Evolutionary conservation across 2,797 vertebrate species (phyloP), one percentile per base, ranked within the genome.

Genomic region (Urophycis tenuis): DNA sequence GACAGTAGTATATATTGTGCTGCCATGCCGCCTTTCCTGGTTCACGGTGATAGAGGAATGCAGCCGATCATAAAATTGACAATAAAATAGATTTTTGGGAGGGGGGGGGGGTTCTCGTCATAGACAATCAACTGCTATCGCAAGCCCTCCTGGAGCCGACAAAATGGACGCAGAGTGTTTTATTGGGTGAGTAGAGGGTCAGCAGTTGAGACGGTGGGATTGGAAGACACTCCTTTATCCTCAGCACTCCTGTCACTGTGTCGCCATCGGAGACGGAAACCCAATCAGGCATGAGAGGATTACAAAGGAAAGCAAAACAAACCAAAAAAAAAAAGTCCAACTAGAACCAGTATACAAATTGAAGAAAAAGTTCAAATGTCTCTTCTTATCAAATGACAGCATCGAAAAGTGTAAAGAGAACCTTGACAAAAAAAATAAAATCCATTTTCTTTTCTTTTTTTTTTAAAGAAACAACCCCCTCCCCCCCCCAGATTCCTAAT

Each of bases 141-240:
- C 85, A 81, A 82, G 81, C 84, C 83, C 76, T 86, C 79, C 76
- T 17, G 77, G 81, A 90, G 82, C 76, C 80, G 81, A 88, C 85
- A 84, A 86, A 89, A 88, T 90, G 88, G 82, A 85, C 88, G 86
- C 84, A 83, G 85, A 87, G 83, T 87, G 87, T 83, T 67, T 87
- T 88, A 89, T 87, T 76, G 80, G 85, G 86, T 88, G 83, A 91
- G 86, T 88, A 88, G 88, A 90, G 88, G 60, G 92, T 93, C 93
- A 94, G 93, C 93, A 89, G 90, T 90, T 92, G 91, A 92, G 93
- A 94, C 94, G 84, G 94, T 94, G 93, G 94, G 94, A 94, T 94
- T 94, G 93, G 87, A 92, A 89, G 91, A 81, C 92, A 93, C 92
- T 92, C 92, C 90, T 92, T 91, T 91, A 90, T 92, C 92, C 90